Conservation (phyloP, 2,113 vertebrate genomes). For the Gasterosteus nipponicus region DNA sequence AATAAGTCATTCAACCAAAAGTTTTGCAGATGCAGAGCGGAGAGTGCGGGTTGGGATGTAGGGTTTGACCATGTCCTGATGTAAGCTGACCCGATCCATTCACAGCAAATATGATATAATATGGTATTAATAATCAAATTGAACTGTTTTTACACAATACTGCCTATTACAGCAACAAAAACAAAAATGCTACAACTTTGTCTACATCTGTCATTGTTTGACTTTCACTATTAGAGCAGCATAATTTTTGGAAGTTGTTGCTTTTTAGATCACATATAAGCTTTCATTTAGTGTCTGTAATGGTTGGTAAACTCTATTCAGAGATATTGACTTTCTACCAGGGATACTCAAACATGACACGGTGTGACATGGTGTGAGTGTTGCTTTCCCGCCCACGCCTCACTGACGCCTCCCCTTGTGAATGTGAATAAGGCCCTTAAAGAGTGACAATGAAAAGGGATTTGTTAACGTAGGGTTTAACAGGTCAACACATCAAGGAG, state of each 20-base stretch:
- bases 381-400: conserved; percentile 39
- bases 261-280: conserved; percentile 55
- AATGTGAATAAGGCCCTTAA: conserved; percentile 16
- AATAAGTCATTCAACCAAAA: too few species aligned
- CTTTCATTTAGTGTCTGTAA: conserved; percentile 27
- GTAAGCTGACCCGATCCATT: too few species aligned
- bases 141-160: too few species aligned
- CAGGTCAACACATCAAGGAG: conserved; percentile 54
- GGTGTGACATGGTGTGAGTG: too few species aligned
- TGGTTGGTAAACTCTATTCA: conserved; percentile 46
- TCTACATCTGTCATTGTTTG: background rate
- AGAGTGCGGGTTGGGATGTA: too few species aligned
- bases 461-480: conserved; percentile 42
- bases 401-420: conserved; percentile 38
- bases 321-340: conserved; percentile 65
- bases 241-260: conserved; percentile 13
- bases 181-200: too few species aligned
- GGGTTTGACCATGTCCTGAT: too few species aligned
- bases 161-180: too few species aligned
- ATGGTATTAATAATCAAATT: too few species aligned
- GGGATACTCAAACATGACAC: conserved; percentile 73
- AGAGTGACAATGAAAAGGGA: conserved; percentile 30
- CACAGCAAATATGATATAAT: too few species aligned
- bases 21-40: too few species aligned
- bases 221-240: too few species aligned